Evolutionary conservation across 2,797 vertebrate genomes (phyloP).

Genomic region (Rallus crepitans): DNA sequence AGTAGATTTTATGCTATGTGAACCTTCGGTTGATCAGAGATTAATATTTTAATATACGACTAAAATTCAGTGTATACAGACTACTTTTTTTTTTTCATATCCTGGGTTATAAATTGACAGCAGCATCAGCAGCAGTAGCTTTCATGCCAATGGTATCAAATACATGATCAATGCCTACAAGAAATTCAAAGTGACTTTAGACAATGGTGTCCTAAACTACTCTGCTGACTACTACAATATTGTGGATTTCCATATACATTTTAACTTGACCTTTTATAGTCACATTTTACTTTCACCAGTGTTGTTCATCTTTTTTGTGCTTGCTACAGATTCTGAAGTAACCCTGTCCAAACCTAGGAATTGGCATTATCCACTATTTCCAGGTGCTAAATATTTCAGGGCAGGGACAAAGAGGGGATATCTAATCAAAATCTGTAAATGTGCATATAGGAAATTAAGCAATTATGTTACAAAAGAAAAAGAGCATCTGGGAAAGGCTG

Average conservation of each 20-base stretch:
- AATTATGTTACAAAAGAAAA: neutral
- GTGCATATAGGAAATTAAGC: neutral
- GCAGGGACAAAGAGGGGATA: too few relatives aligned
- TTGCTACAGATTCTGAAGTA: neutral
- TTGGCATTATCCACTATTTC: neutral
- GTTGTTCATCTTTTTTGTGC: neutral
- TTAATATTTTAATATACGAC: neutral
- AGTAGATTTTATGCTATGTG: neutral
- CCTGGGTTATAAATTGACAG: neutral
- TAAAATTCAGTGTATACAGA: neutral
- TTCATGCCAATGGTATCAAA: slow-evolving; percentile 24
- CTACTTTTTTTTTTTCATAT: neutral
- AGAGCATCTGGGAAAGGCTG: neutral
- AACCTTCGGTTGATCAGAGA: slow-evolving; percentile 3
- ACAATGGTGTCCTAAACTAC: neutral
- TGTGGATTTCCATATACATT: slow-evolving; percentile 2
- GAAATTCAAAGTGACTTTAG: slow-evolving; percentile 52
- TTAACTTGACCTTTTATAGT: slow-evolving; percentile 15
- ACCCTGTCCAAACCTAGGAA: neutral
- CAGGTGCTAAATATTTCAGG: neutral
- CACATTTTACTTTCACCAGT: neutral
- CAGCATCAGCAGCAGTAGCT: neutral
- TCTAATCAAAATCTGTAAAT: neutral
- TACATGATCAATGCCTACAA: neutral
- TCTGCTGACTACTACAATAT: slow-evolving; percentile 1